phyloP scores from a whole-genome alignment of 2,113 vertebrate species.

The Rutilus rutilus region DNA sequence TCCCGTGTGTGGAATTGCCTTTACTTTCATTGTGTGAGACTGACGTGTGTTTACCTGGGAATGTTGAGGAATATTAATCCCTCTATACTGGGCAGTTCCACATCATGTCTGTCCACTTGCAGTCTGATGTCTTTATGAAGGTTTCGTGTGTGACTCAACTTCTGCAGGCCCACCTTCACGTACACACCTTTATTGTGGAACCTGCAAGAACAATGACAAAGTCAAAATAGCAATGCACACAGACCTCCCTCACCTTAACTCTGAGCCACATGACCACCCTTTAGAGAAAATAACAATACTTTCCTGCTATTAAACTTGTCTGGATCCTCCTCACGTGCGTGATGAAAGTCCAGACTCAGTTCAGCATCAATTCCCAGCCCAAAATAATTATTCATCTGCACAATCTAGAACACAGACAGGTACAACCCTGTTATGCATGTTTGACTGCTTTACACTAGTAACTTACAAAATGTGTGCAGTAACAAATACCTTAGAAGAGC shows the following conservation, averaged over 20 bases:
- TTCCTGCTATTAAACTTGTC: constrained; percentile 96
- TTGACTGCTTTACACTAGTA: not conserved
- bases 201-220: constrained; percentile 68
- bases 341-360: constrained; percentile 94
- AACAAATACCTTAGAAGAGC: not conserved
- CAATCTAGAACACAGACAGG: constrained; percentile 78
- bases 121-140: constrained; percentile 89
- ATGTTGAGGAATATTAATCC: constrained; percentile 98
- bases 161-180: constrained; percentile 92
- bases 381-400: constrained; percentile 99
- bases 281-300: not conserved
- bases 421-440: not conserved
- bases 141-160: constrained; percentile 86
- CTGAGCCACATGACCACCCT: not conserved
- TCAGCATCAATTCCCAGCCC: constrained; percentile 96
- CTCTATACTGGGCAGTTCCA: constrained; percentile 90
- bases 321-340: constrained; percentile 93
- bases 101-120: constrained; percentile 85
- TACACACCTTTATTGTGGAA: constrained; percentile 98
- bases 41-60: constrained; percentile 81
- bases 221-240: not conserved
- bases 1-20: not conserved
- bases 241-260: not conserved
- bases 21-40: not conserved
- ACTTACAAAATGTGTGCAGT: not conserved